A percentile compares a stretch with the other conserved stretches of the same genome.
Evolutionary conservation across 2,113 vertebrate species (phyloP).

Genomic region (Grammomys dolichurus): DNA sequence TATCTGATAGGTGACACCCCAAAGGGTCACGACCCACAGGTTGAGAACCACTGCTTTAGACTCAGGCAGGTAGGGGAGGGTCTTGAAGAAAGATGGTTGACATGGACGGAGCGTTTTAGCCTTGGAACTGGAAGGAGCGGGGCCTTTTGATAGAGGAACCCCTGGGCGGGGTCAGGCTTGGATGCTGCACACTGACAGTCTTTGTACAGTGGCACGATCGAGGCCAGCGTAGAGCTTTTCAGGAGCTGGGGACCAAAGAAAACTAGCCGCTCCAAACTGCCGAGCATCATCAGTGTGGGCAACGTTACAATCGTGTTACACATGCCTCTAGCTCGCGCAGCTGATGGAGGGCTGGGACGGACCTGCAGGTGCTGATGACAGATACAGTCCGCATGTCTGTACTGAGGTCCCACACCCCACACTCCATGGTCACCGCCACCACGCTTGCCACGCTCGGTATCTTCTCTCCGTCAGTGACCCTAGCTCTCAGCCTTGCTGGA

Average conservation of each 20-base stretch:
- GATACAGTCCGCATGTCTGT: neutral
- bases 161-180: neutral
- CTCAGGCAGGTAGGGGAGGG: neutral
- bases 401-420: neutral
- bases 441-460: rapidly evolving
- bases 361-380: neutral
- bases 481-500: neutral
- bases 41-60: neutral
- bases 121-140: neutral
- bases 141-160: neutral
- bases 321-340: neutral
- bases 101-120: neutral
- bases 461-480: neutral
- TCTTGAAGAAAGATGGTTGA: neutral
- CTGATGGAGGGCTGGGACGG: neutral
- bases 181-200: neutral
- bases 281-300: neutral
- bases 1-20: neutral
- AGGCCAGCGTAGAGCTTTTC: neutral
- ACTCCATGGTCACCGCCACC: no score
- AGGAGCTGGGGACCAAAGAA: neutral
- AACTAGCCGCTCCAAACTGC: neutral
- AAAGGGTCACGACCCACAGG: neutral
- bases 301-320: neutral
- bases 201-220: neutral